phyloP scores from a whole-genome alignment of 64 coral and sea anemone genomes.

The Pachyseris speciosa region DNA sequence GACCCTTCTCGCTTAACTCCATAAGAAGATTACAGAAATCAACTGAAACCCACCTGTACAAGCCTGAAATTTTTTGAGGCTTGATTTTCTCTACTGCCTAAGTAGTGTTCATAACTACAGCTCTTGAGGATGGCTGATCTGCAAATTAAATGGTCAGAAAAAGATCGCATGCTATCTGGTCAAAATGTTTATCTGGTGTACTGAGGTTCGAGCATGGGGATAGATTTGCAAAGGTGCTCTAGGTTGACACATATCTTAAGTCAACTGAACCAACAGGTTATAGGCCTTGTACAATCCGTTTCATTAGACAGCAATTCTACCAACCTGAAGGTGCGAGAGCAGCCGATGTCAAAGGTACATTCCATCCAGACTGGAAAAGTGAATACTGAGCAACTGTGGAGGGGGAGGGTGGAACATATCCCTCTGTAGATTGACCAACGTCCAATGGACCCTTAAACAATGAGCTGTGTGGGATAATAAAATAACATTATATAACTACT shows the following conservation, averaged over 20 bases:
- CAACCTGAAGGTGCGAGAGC: slow-evolving; percentile 23
- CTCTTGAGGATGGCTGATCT: slow-evolving; percentile 44
- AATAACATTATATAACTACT: background rate
- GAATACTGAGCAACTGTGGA: slow-evolving; percentile 89
- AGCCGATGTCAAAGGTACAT: slow-evolving; percentile 79
- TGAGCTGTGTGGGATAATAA: slow-evolving; percentile 28
- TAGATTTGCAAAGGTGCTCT: background rate
- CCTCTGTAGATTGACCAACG: background rate
- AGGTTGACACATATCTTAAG: background rate
- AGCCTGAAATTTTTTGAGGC: background rate
- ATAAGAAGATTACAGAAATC: too few species aligned
- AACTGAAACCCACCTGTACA: too few species aligned
- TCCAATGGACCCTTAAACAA: slow-evolving; percentile 71
- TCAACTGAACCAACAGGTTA: background rate
- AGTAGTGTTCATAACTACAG: background rate
- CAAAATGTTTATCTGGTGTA: too few species aligned
- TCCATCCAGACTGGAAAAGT: slow-evolving; percentile 90
- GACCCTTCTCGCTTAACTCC: too few species aligned
- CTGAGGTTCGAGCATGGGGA: background rate
- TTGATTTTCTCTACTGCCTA: background rate
- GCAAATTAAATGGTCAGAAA: background rate
- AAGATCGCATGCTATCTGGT: background rate
- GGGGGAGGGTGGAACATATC: slow-evolving; percentile 20
- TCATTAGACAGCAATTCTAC: too few species aligned
- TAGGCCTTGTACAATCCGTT: background rate